Conservation (phyloP, 1,140 invertebrate genomes). For the Drosophila tsacasi region DNA sequence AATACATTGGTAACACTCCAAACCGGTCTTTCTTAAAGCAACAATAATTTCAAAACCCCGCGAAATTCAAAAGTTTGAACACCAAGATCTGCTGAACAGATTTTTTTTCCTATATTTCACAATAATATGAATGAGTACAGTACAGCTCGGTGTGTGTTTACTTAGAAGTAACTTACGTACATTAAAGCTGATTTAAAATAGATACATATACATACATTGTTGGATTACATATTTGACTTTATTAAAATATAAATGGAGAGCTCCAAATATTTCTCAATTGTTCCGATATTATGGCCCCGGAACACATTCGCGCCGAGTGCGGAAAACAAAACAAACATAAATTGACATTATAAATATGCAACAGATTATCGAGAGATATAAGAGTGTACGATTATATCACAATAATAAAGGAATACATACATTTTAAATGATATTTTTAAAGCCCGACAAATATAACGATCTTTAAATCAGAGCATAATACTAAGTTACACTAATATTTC, state of each 20-base stretch:
- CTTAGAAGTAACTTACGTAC: constrained; percentile 62
- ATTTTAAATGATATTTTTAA: constrained; percentile 71
- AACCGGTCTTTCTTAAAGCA: constrained; percentile 1
- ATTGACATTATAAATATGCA: constrained; percentile 77
- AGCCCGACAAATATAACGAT: constrained; percentile 50
- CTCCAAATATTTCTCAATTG: constrained; percentile 36
- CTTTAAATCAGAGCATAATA: constrained; percentile 48
- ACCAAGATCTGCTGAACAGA: background rate
- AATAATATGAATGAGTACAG: constrained; percentile 50
- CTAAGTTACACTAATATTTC: constrained; percentile 51
- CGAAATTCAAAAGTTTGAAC: background rate
- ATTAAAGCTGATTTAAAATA: constrained; percentile 77
- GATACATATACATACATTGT: constrained; percentile 33
- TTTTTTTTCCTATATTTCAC: constrained; percentile 29
- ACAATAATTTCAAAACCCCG: background rate
- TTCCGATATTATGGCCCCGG: constrained; percentile 24
- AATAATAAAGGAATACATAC: constrained; percentile 84
- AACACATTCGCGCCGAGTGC: constrained; percentile 28
- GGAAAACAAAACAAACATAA: constrained; percentile 60
- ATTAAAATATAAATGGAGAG: constrained; percentile 45
- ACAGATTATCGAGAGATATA: constrained; percentile 78
- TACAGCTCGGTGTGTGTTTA: constrained; percentile 28
- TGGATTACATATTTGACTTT: constrained; percentile 51
- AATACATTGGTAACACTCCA: no score
- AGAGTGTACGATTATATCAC: constrained; percentile 81